These are phyloP conservation scores for Aegotheles bennettii DNA, from an alignment of 2,113 vertebrate species.

Conservation along the genomic window DNA sequence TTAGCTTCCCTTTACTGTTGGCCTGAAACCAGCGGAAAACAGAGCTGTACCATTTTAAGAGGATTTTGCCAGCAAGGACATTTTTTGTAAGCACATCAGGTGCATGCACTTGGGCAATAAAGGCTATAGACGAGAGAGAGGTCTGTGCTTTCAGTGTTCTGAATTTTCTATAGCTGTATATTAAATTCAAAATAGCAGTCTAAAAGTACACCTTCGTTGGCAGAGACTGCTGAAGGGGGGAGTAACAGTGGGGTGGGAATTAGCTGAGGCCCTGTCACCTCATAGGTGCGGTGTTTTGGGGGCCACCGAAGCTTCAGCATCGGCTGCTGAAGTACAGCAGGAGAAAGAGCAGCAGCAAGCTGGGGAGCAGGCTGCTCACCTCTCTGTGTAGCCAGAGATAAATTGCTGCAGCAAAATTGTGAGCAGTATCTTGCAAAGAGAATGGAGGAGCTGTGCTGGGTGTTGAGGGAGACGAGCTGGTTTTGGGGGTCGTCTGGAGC, in stretches of 20 bases:
- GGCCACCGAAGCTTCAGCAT: background rate
- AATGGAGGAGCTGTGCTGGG: background rate
- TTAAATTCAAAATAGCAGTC: slow-evolving; percentile 12
- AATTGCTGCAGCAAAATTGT: slow-evolving; percentile 45
- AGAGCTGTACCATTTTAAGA: background rate
- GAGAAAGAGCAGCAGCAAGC: background rate
- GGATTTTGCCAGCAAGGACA: slow-evolving; percentile 4
- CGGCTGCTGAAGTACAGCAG: fast-evolving
- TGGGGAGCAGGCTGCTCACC: background rate
- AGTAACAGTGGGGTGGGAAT: background rate
- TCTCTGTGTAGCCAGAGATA: slow-evolving; percentile 32
- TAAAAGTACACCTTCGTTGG: background rate
- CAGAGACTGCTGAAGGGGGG: background rate
- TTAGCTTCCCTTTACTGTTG: background rate
- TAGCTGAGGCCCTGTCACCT: background rate
- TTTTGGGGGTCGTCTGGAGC: background rate
- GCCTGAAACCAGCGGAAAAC: slow-evolving; percentile 1
- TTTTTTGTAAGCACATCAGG: slow-evolving; percentile 33
- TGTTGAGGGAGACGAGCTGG: background rate
- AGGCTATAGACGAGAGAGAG: background rate
- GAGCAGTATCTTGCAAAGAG: slow-evolving; percentile 2
- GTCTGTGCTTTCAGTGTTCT: background rate
- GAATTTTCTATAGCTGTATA: background rate
- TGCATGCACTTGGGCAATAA: background rate
- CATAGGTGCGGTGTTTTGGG: background rate